phyloP scores from a whole-genome alignment of 1,140 invertebrate genomes.

The Nebria ingens region DNA sequence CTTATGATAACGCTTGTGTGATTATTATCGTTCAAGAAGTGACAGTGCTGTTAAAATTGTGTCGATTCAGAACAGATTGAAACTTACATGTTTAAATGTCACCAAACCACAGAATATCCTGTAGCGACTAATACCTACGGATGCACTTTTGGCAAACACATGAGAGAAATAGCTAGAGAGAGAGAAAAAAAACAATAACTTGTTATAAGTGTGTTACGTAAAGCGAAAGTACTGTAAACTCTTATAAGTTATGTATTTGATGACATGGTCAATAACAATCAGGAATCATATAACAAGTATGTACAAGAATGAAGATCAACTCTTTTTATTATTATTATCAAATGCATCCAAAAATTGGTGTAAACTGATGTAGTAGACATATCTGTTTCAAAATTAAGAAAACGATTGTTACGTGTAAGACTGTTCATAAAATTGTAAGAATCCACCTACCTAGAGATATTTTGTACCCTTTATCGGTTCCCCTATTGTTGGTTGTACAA shows the following conservation, averaged over 20 bases:
- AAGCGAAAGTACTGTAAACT: too few relatives aligned
- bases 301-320: too few relatives aligned
- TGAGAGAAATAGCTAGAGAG: too few relatives aligned
- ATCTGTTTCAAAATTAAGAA: neutral
- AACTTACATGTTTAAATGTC: slow-evolving; percentile 4
- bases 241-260: too few relatives aligned
- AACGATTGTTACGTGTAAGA: neutral
- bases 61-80: neutral
- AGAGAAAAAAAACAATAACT: too few relatives aligned
- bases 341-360: neutral
- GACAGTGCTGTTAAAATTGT: neutral
- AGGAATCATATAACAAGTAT: neutral
- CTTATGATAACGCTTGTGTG: neutral
- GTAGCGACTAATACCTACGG: neutral
- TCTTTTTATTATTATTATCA: too few relatives aligned
- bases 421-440: neutral
- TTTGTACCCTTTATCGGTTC: neutral
- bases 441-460: neutral
- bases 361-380: neutral
- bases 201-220: too few relatives aligned
- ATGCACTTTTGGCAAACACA: too few relatives aligned
- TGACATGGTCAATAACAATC: too few relatives aligned
- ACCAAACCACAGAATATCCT: neutral
- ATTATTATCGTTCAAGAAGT: too few relatives aligned
- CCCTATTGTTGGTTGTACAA: neutral